Conservation (phyloP, 2,888 invertebrate genomes). For the Cataglyphis altisquamis region DNA sequence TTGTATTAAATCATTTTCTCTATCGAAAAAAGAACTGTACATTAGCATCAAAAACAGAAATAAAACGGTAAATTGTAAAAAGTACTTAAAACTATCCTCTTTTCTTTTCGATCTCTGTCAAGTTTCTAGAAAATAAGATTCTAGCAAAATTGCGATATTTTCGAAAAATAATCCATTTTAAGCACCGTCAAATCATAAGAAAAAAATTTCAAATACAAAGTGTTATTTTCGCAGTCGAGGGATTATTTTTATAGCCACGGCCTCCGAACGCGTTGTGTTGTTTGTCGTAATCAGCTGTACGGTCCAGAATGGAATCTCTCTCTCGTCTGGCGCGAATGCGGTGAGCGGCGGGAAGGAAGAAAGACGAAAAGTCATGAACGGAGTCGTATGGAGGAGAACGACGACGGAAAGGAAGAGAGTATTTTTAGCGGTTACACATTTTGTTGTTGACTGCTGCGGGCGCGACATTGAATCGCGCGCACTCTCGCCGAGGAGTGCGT, state of each 20-base stretch:
- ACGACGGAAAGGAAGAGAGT: conserved; percentile 79
- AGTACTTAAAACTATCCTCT: not conserved
- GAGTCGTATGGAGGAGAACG: conserved; percentile 55
- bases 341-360: conserved; percentile 57
- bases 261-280: not conserved
- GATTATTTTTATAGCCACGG: conserved; percentile 22
- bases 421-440: conserved; percentile 86
- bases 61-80: not conserved
- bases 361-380: conserved; percentile 73
- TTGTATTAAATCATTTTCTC: not conserved
- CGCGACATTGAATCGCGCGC: conserved; percentile 80
- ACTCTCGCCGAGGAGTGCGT: conserved; percentile 53
- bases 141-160: not conserved
- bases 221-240: conserved; percentile 10
- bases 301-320: conserved; percentile 17
- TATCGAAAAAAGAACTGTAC: not conserved
- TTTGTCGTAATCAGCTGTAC: conserved; percentile 29
- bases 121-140: not conserved
- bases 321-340: conserved; percentile 40
- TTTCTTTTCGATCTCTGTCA: not conserved
- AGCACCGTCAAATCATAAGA: not conserved
- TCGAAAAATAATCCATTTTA: not conserved
- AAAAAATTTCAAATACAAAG: not conserved
- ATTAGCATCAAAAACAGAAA: not conserved
- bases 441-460: conserved; percentile 82